Conservation (phyloP, 2,888 invertebrate species). For the Electrophaes corylata region DNA sequence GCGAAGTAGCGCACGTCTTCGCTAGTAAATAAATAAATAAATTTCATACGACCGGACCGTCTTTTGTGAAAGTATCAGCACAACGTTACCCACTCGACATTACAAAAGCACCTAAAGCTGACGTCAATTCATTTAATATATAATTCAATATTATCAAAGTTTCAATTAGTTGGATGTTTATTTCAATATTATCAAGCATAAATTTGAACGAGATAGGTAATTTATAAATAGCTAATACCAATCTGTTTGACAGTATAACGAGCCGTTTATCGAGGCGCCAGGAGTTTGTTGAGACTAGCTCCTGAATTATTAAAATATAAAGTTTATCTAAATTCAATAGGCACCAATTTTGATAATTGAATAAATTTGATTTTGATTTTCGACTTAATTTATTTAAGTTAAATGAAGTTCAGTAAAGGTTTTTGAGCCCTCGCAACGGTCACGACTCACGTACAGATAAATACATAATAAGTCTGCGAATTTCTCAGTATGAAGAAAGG, state of each 20-base stretch:
- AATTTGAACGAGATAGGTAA: neutral
- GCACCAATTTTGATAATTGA: neutral
- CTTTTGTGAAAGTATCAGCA: too few relatives aligned
- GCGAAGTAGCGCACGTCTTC: too few relatives aligned
- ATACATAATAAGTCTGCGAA: slow-evolving; percentile 3
- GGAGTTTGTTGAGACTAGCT: neutral
- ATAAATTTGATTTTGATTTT: neutral
- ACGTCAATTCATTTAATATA: too few relatives aligned
- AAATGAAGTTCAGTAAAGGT: neutral
- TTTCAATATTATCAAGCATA: neutral
- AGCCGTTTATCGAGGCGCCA: neutral
- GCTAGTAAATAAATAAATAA: too few relatives aligned
- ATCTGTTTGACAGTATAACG: neutral
- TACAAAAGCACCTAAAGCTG: too few relatives aligned
- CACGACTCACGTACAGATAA: neutral
- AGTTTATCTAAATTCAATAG: neutral
- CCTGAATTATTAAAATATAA: neutral
- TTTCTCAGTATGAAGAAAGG: slow-evolving; percentile 7
- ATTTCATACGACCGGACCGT: too few relatives aligned
- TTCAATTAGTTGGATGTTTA: too few relatives aligned
- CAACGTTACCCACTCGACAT: too few relatives aligned
- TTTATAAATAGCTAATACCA: neutral
- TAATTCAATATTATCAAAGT: too few relatives aligned
- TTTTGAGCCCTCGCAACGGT: neutral
- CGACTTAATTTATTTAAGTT: neutral